Evolutionary conservation across 2,113 vertebrate genomes (phyloP).

Genomic region (Lophius piscatorius): DNA sequence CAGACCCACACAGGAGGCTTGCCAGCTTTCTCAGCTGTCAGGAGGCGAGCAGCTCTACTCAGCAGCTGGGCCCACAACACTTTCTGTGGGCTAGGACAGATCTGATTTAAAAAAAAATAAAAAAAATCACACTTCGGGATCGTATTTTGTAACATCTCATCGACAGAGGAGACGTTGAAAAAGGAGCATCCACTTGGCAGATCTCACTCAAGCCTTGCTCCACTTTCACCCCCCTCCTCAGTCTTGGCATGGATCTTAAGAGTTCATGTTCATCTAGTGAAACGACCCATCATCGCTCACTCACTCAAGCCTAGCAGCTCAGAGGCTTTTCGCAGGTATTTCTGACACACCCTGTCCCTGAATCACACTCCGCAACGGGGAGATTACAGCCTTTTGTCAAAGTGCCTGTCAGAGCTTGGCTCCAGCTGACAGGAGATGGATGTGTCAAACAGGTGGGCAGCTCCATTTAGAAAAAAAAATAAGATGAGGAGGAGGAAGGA

Average conservation of each 20-base stretch:
- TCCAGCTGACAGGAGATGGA: conserved; percentile 62
- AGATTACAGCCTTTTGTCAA: conserved; percentile 81
- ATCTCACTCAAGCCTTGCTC: conserved; percentile 49
- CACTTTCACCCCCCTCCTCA: conserved; percentile 13
- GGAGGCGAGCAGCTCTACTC: conserved; percentile 48
- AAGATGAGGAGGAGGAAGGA: not conserved
- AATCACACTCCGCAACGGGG: conserved; percentile 51
- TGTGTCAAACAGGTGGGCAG: conserved; percentile 62
- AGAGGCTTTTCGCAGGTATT: conserved; percentile 70
- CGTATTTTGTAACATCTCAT: conserved; percentile 42
- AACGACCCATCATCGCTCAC: conserved; percentile 77
- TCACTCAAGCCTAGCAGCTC: conserved; percentile 61
- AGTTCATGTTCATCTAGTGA: conserved; percentile 68
- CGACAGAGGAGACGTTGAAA: conserved; percentile 45
- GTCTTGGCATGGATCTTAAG: conserved; percentile 66
- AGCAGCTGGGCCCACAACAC: conserved; percentile 48
- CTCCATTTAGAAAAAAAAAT: conserved; percentile 48
- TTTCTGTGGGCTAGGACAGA: conserved; percentile 23
- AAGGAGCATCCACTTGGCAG: conserved; percentile 49
- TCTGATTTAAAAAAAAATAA: conserved; percentile 52
- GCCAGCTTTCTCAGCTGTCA: conserved; percentile 53
- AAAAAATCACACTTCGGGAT: conserved; percentile 36
- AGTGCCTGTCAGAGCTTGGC: conserved; percentile 64
- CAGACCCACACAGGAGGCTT: conserved; percentile 22
- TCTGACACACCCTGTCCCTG: conserved; percentile 74